A percentile compares a stretch with the other conserved stretches of the same genome.
phyloP scores from a whole-genome alignment of 2,888 invertebrate species.

The Lamellibrachia columna region DNA sequence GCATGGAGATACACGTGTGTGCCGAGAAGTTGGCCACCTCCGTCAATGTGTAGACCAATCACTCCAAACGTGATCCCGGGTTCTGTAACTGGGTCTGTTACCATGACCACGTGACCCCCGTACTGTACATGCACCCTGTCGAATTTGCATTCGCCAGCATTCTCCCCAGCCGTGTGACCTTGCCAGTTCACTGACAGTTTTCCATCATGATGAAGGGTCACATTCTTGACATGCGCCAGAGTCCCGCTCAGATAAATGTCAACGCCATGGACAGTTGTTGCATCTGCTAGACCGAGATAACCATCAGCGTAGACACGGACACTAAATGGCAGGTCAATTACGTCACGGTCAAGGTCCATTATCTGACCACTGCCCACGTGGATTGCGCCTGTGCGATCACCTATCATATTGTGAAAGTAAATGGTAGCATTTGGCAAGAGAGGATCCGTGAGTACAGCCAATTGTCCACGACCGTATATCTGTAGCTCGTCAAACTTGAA shows the following conservation, averaged over 20 bases:
- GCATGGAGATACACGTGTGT: conserved; percentile 49
- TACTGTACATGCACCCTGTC: conserved; percentile 50
- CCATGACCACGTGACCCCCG: conserved; percentile 45
- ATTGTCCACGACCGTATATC: conserved; percentile 51
- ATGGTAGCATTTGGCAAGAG: conserved; percentile 39
- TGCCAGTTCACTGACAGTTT: conserved; percentile 48
- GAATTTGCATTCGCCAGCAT: conserved; percentile 44
- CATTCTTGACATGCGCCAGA: conserved; percentile 47
- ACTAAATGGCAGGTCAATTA: conserved; percentile 52
- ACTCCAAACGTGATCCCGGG: conserved; percentile 45
- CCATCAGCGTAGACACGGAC: conserved; percentile 52
- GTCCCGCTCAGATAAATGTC: conserved; percentile 52
- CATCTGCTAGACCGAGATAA: conserved; percentile 49
- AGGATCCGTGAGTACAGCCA: conserved; percentile 49
- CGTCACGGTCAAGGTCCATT: conserved; percentile 46
- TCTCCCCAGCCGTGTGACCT: conserved; percentile 43
- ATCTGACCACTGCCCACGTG: conserved; percentile 48
- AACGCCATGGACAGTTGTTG: conserved; percentile 49
- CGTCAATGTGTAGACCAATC: conserved; percentile 46
- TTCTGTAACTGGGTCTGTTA: conserved; percentile 48
- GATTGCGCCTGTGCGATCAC: conserved; percentile 52
- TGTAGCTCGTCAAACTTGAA: conserved; percentile 52
- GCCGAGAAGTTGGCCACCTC: conserved; percentile 49
- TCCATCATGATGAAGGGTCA: conserved; percentile 51
- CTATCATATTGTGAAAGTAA: conserved; percentile 52